A percentile compares a stretch with the other conserved stretches of the same genome.
Evolutionary conservation across 2,888 invertebrate species (phyloP).

Genomic region (Patella caerulea): DNA sequence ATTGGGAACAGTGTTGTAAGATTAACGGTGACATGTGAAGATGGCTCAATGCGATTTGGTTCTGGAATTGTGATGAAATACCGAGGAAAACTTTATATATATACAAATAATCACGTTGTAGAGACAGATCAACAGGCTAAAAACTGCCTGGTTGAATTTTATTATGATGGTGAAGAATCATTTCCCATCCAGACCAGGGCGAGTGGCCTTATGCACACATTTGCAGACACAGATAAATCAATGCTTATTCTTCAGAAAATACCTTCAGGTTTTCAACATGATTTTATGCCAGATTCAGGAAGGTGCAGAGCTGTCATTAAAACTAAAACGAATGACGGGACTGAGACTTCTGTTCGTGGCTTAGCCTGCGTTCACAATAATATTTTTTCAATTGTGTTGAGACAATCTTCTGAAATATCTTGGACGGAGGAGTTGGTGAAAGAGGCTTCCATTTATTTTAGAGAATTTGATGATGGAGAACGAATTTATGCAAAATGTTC

Average conservation of each 20-base stretch:
- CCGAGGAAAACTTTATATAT: not conserved
- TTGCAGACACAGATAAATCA: not conserved
- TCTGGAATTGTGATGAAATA: not conserved
- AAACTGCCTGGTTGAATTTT: not conserved
- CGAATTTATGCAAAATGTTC: not conserved
- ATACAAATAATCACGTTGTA: not conserved
- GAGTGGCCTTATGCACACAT: not conserved
- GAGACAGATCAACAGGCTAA: constrained; percentile 2
- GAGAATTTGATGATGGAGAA: not conserved
- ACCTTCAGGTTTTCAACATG: not conserved
- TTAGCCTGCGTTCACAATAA: not conserved
- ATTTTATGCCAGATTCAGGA: not conserved
- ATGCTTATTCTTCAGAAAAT: not conserved
- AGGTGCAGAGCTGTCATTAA: not conserved
- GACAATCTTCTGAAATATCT: not conserved
- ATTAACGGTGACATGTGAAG: not conserved
- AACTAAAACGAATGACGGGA: not conserved
- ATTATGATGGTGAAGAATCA: not conserved
- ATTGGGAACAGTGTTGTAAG: not conserved
- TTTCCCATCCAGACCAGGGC: not conserved
- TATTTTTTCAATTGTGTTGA: not conserved
- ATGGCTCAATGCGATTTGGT: not conserved
- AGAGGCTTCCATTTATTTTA: not conserved
- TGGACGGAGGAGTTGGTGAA: not conserved
- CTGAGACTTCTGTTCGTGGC: not conserved